Conservation (phyloP, 2,888 invertebrate genomes). For the Branchinecta sandiegonensis region DNA sequence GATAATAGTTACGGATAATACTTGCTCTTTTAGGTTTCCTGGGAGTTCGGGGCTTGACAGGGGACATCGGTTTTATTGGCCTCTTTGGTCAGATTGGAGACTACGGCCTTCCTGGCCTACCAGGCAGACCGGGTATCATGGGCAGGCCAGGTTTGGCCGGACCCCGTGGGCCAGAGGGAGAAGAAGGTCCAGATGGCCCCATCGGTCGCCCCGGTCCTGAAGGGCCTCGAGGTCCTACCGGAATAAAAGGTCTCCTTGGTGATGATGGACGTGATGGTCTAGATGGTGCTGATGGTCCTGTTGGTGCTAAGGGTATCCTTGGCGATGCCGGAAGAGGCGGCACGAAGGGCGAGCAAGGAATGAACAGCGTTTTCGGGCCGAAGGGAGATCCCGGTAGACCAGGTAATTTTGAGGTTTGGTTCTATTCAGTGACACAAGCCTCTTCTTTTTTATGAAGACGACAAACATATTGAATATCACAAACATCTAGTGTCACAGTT, state of each 20-base stretch:
- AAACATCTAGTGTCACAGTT: too few relatives aligned
- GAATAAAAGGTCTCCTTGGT: not conserved
- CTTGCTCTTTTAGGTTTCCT: not conserved
- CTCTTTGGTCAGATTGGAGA: constrained; percentile 18
- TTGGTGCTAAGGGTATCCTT: constrained; percentile 22
- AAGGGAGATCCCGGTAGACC: constrained; percentile 31
- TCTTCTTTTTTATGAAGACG: too few relatives aligned
- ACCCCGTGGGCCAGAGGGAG: too few relatives aligned
- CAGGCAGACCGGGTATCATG: constrained; percentile 20
- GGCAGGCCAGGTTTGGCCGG: not conserved
- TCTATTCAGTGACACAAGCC: too few relatives aligned
- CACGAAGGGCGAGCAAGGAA: constrained; percentile 19
- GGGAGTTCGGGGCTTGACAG: not conserved
- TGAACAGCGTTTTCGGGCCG: constrained; percentile 32
- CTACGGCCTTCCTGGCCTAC: constrained; percentile 33
- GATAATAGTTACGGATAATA: not conserved
- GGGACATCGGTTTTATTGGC: constrained; percentile 19
- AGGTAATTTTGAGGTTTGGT: not conserved
- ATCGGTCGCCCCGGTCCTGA: not conserved
- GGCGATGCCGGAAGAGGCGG: constrained; percentile 32
- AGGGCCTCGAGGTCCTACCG: not conserved
- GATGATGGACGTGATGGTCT: not conserved
- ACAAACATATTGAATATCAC: too few relatives aligned
- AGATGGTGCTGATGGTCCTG: not conserved
- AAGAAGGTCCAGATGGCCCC: not conserved